Evolutionary conservation across 2,113 vertebrate genomes (phyloP), one percentile per base, ranked within the genome.

Genomic region (Malurus alboscapulatus): DNA sequence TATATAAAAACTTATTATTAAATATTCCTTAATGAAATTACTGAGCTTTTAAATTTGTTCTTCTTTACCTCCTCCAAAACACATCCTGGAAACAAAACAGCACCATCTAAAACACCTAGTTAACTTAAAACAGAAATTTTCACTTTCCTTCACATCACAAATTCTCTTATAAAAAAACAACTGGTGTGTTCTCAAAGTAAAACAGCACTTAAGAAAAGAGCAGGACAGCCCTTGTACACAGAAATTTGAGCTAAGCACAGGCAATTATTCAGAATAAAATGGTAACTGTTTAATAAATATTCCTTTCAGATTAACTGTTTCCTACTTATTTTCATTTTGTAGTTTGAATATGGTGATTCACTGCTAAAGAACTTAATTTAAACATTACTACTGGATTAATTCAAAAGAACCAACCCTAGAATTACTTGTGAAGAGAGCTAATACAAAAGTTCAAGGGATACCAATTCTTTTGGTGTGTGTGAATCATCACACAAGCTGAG

Each of bases 171-270:
- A 9, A 84, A 88, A 95, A 93, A 74, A 5, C 51, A 77, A 81
- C 66, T 45, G 72, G 71, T 30, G 53, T 25, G 51, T 84, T 95
- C 90, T 95, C 36, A 87, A 88, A 86, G 78, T 83, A 92, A 95
- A 97, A 94, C 0, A 71, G 66, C 42, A 88, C 85, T 96, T 92
- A 69, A 93, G 61, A 53, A 92, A 96, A 93, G 42, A 95, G 21
- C 48, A 78, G 83, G 57, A 91, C 44, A 88, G 65, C 27, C 93
- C 34, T 94, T 76, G 94, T n/a, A 63, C 26, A 85, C 40, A 92
- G 58, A 90, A 96, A 92, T 92, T 69, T 95, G 58, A 97, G 66
- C n/a, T 90, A 32, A 92, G 44, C 62, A 84, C 10, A 2, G 59
- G 78, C 84, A 91, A 65, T 45, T 77, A 67, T 26, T 83, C 72